A percentile compares a stretch with the other conserved stretches of the same genome.
phyloP scores from a whole-genome alignment of 30 jellyfish, hydroid and myxozoan species.

The Haliclystus octoradiatus region DNA sequence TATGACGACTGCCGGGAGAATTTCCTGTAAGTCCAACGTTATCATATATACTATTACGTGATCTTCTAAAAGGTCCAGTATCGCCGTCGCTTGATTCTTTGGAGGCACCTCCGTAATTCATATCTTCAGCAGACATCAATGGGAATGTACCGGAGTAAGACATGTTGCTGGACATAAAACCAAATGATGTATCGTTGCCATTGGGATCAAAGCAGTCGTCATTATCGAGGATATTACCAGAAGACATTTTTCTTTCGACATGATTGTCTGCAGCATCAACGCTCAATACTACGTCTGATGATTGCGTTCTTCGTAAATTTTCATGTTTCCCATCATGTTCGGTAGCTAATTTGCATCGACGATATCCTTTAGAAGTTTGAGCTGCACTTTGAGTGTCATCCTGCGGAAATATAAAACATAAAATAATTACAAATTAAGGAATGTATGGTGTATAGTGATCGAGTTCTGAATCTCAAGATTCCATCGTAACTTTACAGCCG shows the following conservation, averaged over 20 bases:
- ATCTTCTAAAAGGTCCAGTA: background rate
- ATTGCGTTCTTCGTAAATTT: background rate
- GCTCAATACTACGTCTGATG: background rate
- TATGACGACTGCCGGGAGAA: background rate
- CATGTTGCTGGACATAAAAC: background rate
- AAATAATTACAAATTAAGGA: too few relatives aligned
- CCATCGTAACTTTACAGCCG: too few relatives aligned
- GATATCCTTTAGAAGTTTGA: background rate
- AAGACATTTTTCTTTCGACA: background rate
- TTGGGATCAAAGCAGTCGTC: background rate
- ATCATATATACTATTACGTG: background rate
- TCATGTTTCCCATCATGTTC: background rate
- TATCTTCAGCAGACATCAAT: background rate
- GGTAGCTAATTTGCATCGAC: background rate
- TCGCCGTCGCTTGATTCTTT: background rate
- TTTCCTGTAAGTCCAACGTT: background rate
- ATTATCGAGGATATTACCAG: background rate
- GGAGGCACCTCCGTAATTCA: background rate
- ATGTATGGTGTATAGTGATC: too few relatives aligned
- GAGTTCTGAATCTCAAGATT: too few relatives aligned
- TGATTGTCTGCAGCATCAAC: background rate
- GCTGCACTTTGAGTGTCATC: background rate
- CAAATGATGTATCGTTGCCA: background rate
- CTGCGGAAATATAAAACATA: too few relatives aligned
- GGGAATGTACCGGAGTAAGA: conserved; percentile 1